These are phyloP conservation scores for Setophaga kirtlandii DNA, from an alignment of 2,113 vertebrate species.

Conservation along the genomic window DNA sequence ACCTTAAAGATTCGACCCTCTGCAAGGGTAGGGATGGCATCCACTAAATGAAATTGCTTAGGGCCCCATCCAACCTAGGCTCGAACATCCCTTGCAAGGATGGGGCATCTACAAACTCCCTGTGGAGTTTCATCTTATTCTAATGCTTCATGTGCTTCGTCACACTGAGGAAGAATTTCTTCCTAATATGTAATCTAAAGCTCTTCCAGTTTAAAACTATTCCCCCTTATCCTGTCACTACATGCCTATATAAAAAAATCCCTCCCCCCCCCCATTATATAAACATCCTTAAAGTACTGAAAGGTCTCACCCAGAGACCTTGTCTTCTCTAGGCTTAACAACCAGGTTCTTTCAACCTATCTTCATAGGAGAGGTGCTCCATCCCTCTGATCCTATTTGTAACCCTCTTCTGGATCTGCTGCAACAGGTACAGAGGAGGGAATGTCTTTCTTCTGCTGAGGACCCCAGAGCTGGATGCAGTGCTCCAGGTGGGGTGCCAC, in stretches of 20 bases:
- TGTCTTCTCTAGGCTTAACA: not conserved
- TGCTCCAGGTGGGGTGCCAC: not conserved
- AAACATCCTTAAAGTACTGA: not conserved
- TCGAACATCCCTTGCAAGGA: not conserved
- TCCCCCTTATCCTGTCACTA: not conserved
- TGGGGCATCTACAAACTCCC: not conserved
- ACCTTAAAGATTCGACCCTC: not conserved
- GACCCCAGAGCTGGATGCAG: not conserved
- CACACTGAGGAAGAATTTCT: not conserved
- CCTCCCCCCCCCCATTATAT: not conserved
- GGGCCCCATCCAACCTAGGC: not conserved
- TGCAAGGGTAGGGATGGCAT: not conserved
- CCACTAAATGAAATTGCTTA: not conserved
- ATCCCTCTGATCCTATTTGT: fast-evolving
- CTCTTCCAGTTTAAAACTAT: not conserved
- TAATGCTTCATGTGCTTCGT: not conserved
- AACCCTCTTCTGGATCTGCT: not conserved
- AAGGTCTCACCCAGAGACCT: not conserved
- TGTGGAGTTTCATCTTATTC: not conserved
- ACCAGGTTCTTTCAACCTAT: not conserved
- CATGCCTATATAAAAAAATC: not conserved
- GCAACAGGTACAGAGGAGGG: not conserved
- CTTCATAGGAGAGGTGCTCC: not conserved
- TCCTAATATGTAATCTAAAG: not conserved
- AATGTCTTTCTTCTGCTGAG: not conserved